Evolutionary conservation across 1,140 invertebrate genomes (phyloP), one percentile per base, ranked within the genome.

Genomic region (Pseudomyrmex cubaensis): DNA sequence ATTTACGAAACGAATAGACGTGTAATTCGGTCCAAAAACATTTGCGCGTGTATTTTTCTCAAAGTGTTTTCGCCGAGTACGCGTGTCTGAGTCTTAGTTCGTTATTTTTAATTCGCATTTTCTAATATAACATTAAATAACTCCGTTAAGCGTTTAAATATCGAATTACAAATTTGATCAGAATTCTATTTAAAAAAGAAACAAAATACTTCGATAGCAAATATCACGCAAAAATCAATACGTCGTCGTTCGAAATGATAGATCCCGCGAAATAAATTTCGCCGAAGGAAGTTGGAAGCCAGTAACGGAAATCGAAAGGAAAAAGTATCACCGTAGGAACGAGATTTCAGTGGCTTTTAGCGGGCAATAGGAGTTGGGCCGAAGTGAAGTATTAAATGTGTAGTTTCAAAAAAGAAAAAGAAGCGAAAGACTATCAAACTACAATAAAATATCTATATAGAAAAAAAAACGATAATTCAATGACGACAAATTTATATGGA

Each of bases 261-360:
- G 54, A 70, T 48, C 20, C 15, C 15, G 13, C 52, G 50, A 67
- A 67, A 77, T 77, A 20, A 70, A 70, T 80, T 72, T 72, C 12
- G 48, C n/a, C 50, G 9, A 67, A 48, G 66, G 20, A 80, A 80
- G 76, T 59, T 17, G 52, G 66, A 59, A 48, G 10, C 35, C 63
- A 20, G 25, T 46, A 17, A 78, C 54, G 76, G 76, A 80, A 80
- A 80, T 80, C 54, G 66, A 80, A 80, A 80, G 76, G 66, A 59
- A 80, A 80, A 80, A 72, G 54, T 72, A 72, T 61, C 54, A 56
- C 54, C 35, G 66, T 72, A 50, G 66, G 22, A 80, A 72, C 59
- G 10, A n/a, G 44, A 72, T 72, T 80, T 78, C 64, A 70, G 50
- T 48, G 20, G 56, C 63, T 57, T 35, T 35, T 25, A 69, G 44